A percentile compares a stretch with the other conserved stretches of the same genome.
phyloP scores from a whole-genome alignment of 2,797 vertebrate species.

The Hydrocynus forskahlii region DNA sequence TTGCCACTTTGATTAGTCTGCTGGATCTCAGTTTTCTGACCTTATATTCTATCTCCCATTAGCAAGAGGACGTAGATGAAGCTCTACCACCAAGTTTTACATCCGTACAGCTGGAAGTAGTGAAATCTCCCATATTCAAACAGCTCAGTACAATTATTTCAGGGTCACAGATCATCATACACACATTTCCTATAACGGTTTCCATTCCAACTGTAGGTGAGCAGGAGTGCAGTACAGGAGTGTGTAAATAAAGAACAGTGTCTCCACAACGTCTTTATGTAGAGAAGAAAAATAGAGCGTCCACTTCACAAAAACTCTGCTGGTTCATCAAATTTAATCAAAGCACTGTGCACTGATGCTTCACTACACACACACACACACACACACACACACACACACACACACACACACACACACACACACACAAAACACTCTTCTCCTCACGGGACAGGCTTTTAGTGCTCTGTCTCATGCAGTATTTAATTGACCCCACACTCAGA shows the following conservation, averaged over 20 bases:
- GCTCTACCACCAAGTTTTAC: background rate
- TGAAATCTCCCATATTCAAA: background rate
- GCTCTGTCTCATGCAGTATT: slow-evolving; percentile 87
- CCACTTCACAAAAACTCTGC: slow-evolving; percentile 68
- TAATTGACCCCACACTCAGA: slow-evolving; percentile 84
- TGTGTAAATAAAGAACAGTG: background rate
- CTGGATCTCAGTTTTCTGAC: too few species aligned
- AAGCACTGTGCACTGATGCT: slow-evolving; percentile 72
- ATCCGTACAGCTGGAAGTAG: background rate
- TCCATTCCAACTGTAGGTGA: background rate
- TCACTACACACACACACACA: slow-evolving; percentile 56
- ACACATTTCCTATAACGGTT: background rate
- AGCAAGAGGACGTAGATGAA: too few species aligned
- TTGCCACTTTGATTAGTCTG: too few species aligned
- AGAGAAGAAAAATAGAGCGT: slow-evolving; percentile 43
- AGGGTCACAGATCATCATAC: background rate
- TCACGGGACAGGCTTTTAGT: slow-evolving; percentile 83
- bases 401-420: slow-evolving; percentile 44
- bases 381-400: slow-evolving; percentile 45
- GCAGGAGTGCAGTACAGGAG: background rate
- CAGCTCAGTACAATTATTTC: background rate
- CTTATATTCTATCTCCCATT: too few species aligned
- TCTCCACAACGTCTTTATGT: background rate
- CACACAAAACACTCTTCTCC: slow-evolving; percentile 75
- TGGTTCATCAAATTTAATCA: slow-evolving; percentile 83